These are phyloP conservation scores for Ciconia boyciana DNA, from an alignment of 2,113 vertebrate species.

Conservation along the genomic window DNA sequence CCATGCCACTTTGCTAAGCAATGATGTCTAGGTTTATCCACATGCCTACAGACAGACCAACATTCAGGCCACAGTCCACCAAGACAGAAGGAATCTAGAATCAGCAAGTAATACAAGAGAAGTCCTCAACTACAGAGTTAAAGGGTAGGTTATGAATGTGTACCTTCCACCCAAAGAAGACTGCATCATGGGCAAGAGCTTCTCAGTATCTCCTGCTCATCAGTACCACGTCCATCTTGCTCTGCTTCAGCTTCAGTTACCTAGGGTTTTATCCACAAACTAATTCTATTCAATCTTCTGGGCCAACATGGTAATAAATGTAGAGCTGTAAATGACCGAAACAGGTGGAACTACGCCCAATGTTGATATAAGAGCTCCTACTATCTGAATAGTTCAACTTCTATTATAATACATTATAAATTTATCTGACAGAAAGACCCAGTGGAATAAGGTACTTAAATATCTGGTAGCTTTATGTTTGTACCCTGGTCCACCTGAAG, in stretches of 20 bases:
- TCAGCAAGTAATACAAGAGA: not conserved
- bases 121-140: not conserved
- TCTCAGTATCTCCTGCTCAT: not conserved
- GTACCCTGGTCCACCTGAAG: not conserved
- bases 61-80: not conserved
- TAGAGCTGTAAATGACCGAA: not conserved
- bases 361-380: not conserved
- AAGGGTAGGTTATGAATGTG: not conserved
- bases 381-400: not conserved
- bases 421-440: not conserved
- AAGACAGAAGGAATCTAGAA: not conserved
- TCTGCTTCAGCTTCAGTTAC: not conserved
- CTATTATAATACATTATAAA: not conserved
- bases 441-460: not conserved
- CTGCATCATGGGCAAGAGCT: not conserved
- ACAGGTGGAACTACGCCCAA: accelerated
- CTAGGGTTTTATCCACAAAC: not conserved
- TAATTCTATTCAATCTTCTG: not conserved
- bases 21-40: not conserved
- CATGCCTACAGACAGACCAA: not conserved
- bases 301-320: not conserved
- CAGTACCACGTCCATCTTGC: not conserved
- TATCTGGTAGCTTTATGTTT: not conserved
- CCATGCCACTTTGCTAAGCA: not conserved
- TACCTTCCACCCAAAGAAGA: not conserved